These are phyloP conservation scores for Chloroclystis v-ata DNA, from an alignment of 2,888 invertebrate species.

Conservation along the genomic window DNA sequence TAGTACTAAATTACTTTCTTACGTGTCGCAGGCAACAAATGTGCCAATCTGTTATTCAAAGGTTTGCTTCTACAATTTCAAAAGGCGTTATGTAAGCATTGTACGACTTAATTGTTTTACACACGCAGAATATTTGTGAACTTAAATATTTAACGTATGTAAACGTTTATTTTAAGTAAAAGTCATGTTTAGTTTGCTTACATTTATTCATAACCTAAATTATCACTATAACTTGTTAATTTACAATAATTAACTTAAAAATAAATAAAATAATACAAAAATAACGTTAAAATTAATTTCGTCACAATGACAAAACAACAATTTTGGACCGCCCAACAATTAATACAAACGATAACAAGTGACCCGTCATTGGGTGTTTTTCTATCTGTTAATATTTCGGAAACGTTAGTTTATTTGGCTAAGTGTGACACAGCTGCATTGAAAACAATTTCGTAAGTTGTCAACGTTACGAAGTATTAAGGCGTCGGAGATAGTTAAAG, in stretches of 20 bases:
- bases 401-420: conserved; percentile 41
- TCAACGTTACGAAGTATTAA: conserved; percentile 45
- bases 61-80: conserved; percentile 23
- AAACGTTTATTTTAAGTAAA: not conserved
- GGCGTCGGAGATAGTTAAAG: conserved; percentile 42
- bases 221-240: conserved; percentile 73
- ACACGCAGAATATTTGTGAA: conserved; percentile 1
- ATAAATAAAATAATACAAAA: conserved; percentile 59
- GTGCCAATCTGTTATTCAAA: conserved; percentile 10
- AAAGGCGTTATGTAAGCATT: conserved; percentile 14
- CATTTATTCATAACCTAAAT: conserved; percentile 37
- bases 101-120: conserved; percentile 1
- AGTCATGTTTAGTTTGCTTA: conserved; percentile 11
- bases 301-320: conserved; percentile 61
- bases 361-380: conserved; percentile 12
- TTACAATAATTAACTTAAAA: conserved; percentile 73
- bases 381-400: conserved; percentile 13
- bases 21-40: conserved; percentile 11
- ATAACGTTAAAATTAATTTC: conserved; percentile 66
- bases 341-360: conserved; percentile 46
- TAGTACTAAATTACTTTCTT: conserved; percentile 10
- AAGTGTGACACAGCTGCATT: conserved; percentile 42
- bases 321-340: conserved; percentile 55
- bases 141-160: not conserved
- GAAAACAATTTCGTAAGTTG: conserved; percentile 40